Percentiles rank a stretch among this genome's conserved stretches.
phyloP scores from a whole-genome alignment of 2,113 vertebrate species.

The Chunga burmeisteri region DNA sequence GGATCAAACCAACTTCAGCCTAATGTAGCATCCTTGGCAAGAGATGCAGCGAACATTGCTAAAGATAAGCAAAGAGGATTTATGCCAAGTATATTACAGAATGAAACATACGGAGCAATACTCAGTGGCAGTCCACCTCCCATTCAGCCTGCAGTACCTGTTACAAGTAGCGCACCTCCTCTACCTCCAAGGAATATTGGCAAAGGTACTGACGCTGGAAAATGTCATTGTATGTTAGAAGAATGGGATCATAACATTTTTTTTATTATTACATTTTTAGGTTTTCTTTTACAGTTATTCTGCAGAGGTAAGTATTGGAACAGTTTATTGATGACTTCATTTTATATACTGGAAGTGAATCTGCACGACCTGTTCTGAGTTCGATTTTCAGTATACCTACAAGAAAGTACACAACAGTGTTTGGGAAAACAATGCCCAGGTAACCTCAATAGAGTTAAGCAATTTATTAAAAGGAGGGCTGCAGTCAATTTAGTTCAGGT shows the following conservation, averaged over 20 bases:
- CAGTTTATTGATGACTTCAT: neutral
- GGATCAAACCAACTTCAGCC: conserved; percentile 83
- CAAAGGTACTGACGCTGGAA: conserved; percentile 78
- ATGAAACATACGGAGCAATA: conserved; percentile 94
- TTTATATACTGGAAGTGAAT: neutral
- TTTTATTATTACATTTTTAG: neutral
- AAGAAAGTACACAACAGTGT: neutral
- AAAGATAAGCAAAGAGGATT: conserved; percentile 92
- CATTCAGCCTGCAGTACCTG: conserved; percentile 55
- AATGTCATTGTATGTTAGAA: neutral
- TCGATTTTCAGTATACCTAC: neutral
- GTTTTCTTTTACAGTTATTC: neutral
- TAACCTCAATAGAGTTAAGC: neutral
- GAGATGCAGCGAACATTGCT: conserved; percentile 77
- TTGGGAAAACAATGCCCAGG: neutral
- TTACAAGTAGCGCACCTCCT: conserved; percentile 82
- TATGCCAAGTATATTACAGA: conserved; percentile 90
- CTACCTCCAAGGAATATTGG: conserved; percentile 91
- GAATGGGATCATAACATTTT: neutral
- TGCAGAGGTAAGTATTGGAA: neutral
- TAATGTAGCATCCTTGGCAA: conserved; percentile 70
- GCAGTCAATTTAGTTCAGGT: neutral
- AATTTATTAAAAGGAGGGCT: neutral
- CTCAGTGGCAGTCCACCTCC: conserved; percentile 78
- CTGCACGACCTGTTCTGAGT: neutral